These are phyloP conservation scores for Phacellophora camtschatica DNA, from an alignment of 30 jellyfish, hydroid and myxozoan genomes.

Conservation along the genomic window DNA sequence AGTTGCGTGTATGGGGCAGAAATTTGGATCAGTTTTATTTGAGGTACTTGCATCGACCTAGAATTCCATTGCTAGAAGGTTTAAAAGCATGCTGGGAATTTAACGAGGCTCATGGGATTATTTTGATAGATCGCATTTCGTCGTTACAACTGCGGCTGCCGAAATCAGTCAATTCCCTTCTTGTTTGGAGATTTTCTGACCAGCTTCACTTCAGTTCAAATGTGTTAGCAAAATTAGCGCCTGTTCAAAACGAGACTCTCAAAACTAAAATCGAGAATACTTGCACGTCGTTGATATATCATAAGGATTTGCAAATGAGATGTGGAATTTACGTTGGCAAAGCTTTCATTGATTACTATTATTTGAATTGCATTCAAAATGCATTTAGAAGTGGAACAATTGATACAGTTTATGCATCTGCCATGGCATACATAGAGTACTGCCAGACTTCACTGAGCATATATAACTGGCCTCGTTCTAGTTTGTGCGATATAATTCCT, in stretches of 20 bases:
- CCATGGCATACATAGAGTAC: constrained; percentile 33
- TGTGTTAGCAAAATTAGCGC: not conserved
- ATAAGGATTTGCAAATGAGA: constrained; percentile 7
- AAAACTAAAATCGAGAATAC: not conserved
- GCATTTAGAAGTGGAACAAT: not conserved
- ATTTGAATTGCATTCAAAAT: constrained; percentile 18
- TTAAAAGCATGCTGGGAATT: constrained; percentile 38
- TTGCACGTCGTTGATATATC: constrained; percentile 37
- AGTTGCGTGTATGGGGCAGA: constrained; percentile 46
- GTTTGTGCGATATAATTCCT: constrained; percentile 24
- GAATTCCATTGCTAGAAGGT: not conserved
- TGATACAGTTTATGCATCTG: not conserved
- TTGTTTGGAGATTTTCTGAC: constrained; percentile 58
- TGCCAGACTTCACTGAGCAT: constrained; percentile 17
- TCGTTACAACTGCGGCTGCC: not conserved
- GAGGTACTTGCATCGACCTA: constrained; percentile 25
- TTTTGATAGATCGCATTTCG: not conserved
- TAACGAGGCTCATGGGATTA: constrained; percentile 52
- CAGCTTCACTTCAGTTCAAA: not conserved
- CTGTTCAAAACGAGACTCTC: constrained; percentile 11
- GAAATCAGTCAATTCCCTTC: not conserved
- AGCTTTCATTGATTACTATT: constrained; percentile 53
- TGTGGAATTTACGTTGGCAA: constrained; percentile 46
- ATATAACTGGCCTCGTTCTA: constrained; percentile 16
- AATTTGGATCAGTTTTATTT: constrained; percentile 16